These are phyloP conservation scores for Malurus leucopterus DNA, from an alignment of 2,797 vertebrate genomes.

Conservation along the genomic window DNA sequence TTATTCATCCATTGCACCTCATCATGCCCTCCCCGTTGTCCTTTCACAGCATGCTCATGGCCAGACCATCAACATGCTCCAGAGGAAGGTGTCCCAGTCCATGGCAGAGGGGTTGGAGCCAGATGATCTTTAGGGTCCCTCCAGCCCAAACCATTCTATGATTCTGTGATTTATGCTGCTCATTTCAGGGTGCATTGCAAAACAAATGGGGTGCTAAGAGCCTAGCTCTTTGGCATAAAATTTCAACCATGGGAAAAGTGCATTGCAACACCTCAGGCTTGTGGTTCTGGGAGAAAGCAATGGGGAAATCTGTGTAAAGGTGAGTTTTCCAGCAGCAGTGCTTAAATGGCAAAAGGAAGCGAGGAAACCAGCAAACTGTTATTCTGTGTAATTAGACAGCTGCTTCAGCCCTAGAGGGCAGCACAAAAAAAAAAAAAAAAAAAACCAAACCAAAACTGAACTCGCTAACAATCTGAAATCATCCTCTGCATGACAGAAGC, in stretches of 20 bases:
- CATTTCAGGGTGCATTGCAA: background rate
- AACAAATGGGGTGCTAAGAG: background rate
- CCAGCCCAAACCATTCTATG: no score
- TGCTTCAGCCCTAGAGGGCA: slow-evolving; percentile 44
- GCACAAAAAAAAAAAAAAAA: slow-evolving; percentile 33
- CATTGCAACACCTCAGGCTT: background rate
- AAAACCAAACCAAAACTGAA: background rate
- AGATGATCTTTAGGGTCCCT: background rate
- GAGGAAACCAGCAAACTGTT: background rate
- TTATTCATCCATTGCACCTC: background rate
- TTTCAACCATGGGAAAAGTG: background rate
- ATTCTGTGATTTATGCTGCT: background rate
- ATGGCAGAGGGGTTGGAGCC: accelerated
- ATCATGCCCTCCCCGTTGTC: background rate
- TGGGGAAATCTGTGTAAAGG: background rate
- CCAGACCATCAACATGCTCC: background rate
- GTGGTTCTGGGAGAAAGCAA: background rate
- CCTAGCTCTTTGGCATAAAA: background rate
- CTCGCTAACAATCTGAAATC: background rate
- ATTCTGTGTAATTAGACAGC: background rate
- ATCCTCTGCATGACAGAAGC: background rate
- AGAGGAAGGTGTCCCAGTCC: background rate
- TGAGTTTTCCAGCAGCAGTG: background rate
- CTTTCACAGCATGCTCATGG: background rate
- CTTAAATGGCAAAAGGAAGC: background rate